phyloP scores from a whole-genome alignment of 2,113 vertebrate genomes.

The Marcusenius ussheri region DNA sequence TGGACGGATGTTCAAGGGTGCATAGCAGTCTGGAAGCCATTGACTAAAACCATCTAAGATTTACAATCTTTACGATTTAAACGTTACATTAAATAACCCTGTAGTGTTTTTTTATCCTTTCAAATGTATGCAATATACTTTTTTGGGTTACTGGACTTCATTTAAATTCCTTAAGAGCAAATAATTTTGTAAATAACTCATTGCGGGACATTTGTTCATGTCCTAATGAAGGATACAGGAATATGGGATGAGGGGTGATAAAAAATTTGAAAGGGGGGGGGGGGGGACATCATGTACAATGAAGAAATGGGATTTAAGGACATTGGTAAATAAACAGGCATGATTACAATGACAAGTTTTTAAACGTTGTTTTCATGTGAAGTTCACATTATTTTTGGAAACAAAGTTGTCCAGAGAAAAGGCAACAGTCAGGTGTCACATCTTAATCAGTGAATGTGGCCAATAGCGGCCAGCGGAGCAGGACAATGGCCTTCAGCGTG shows the following conservation, averaged over 20 bases:
- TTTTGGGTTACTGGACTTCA: not conserved
- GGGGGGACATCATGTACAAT: not conserved
- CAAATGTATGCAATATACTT: conserved; percentile 18
- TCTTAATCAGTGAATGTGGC: not conserved
- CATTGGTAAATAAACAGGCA: not conserved
- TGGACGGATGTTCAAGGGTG: not conserved
- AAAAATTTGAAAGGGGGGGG: not conserved
- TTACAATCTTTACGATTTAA: not conserved
- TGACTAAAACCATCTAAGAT: not conserved
- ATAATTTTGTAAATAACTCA: not conserved
- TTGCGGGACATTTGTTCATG: not conserved
- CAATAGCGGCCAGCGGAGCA: not conserved
- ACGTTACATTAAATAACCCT: not conserved
- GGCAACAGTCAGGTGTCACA: not conserved
- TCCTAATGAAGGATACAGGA: not conserved
- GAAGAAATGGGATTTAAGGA: not conserved
- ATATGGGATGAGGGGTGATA: not conserved
- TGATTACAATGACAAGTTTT: not conserved
- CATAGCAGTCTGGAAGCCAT: conserved; percentile 9
- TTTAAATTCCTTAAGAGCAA: not conserved
- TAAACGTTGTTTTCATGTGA: not conserved
- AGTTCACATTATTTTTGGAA: not conserved
- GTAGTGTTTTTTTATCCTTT: conserved; percentile 14
- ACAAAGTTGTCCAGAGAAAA: not conserved
- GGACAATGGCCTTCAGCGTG: not conserved